phyloP scores from a whole-genome alignment of 2,113 vertebrate genomes.

The Chaenogobius annularis region DNA sequence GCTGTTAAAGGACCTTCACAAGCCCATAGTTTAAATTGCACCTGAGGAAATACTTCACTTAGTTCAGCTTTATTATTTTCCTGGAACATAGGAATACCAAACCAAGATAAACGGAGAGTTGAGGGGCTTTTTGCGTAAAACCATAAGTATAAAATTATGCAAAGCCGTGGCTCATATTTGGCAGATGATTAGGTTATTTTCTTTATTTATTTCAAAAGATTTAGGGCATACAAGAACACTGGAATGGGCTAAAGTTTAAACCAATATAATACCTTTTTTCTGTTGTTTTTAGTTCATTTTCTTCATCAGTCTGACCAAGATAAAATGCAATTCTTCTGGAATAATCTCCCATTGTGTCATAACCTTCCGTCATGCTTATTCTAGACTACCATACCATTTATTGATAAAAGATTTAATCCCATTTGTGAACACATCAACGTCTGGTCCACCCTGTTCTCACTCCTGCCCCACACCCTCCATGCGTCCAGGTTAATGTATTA shows the following conservation, averaged over 20 bases:
- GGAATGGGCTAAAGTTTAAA: background rate
- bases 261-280: no score
- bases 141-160: background rate
- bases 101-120: background rate
- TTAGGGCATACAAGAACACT: background rate
- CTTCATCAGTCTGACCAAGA: background rate
- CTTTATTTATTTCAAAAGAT: background rate
- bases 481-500: slow-evolving; percentile 81
- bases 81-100: background rate
- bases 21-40: background rate
- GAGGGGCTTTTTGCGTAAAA: background rate
- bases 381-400: slow-evolving; percentile 26
- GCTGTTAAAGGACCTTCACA: background rate
- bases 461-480: slow-evolving; percentile 53
- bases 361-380: slow-evolving; percentile 24
- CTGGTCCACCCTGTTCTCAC: slow-evolving; percentile 27
- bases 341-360: slow-evolving; percentile 24
- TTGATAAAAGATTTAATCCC: slow-evolving; percentile 30
- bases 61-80: background rate
- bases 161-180: background rate
- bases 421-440: slow-evolving; percentile 40
- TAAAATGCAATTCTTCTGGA: slow-evolving; percentile 6
- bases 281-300: background rate
- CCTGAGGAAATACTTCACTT: background rate
- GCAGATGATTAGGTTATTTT: background rate